phyloP scores from a whole-genome alignment of 2,888 invertebrate genomes.

The Alitta virens region DNA sequence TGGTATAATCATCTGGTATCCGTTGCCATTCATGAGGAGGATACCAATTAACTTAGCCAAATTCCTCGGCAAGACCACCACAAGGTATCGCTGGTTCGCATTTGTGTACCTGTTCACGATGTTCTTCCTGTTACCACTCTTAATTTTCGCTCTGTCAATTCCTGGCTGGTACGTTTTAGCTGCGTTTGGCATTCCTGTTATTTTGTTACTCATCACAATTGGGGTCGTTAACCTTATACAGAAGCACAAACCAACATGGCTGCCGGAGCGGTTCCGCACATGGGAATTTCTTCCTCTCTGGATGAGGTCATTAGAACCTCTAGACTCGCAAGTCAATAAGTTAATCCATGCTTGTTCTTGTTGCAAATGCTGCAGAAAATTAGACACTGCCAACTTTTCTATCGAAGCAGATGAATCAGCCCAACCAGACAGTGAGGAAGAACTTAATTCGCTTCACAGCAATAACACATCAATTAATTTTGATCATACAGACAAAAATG shows the following conservation, averaged over 20 bases:
- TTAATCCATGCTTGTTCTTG: neutral
- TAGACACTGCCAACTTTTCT: too few relatives aligned
- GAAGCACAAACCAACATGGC: conserved; percentile 25
- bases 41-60: conserved; percentile 34
- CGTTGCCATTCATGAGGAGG: conserved; percentile 29
- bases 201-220: conserved; percentile 28
- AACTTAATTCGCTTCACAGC: too few relatives aligned
- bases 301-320: conserved; percentile 33
- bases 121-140: conserved; percentile 36
- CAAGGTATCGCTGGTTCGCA: conserved; percentile 45
- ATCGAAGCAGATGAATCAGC: too few relatives aligned
- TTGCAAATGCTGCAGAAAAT: neutral
- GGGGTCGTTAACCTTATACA: conserved; percentile 35
- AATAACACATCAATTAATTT: too few relatives aligned
- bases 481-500: too few relatives aligned
- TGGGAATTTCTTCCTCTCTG: conserved; percentile 40
- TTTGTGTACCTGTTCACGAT: conserved; percentile 34
- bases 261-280: conserved; percentile 31
- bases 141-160: conserved; percentile 34
- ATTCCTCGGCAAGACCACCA: conserved; percentile 33
- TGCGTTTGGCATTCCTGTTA: conserved; percentile 29
- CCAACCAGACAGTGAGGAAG: too few relatives aligned
- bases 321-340: conserved; percentile 25
- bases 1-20: conserved; percentile 33
- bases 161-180: conserved; percentile 32